phyloP scores from a whole-genome alignment of 2,797 vertebrate species.

The Nothura maculosa region DNA sequence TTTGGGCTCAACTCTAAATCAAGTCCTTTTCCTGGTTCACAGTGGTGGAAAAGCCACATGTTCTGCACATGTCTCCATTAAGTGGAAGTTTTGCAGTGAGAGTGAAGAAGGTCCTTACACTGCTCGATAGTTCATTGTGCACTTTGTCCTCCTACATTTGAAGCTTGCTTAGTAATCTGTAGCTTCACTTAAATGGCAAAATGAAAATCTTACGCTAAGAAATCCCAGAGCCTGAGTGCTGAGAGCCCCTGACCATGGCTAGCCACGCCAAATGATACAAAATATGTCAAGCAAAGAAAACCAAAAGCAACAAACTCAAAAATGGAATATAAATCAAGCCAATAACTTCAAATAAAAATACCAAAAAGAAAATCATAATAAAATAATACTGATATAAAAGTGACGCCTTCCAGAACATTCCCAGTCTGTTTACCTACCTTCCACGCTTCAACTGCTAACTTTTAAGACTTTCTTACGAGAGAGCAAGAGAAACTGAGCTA shows the following conservation, averaged over 20 bases:
- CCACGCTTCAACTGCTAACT: slow-evolving; percentile 81
- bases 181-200: background rate
- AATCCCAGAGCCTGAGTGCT: background rate
- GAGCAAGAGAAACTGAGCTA: slow-evolving; percentile 63
- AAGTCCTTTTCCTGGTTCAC: background rate
- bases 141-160: background rate
- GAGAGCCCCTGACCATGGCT: slow-evolving; percentile 54
- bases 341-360: slow-evolving; percentile 77
- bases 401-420: slow-evolving; percentile 76
- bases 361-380: slow-evolving; percentile 82
- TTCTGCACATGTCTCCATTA: background rate
- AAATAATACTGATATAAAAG: slow-evolving; percentile 73
- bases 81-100: background rate
- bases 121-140: background rate
- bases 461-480: slow-evolving; percentile 83
- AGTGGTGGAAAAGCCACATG: background rate
- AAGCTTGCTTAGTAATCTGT: background rate
- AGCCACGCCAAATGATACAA: slow-evolving; percentile 65
- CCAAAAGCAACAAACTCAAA: slow-evolving; percentile 31
- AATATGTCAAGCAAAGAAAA: slow-evolving; percentile 37
- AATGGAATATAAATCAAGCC: slow-evolving; percentile 74
- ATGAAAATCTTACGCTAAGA: background rate
- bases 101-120: background rate
- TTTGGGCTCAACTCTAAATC: background rate
- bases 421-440: slow-evolving; percentile 86